Evolutionary conservation across 2,113 vertebrate species (phyloP).

Genomic region (Oxygymnocypris stewartii): DNA sequence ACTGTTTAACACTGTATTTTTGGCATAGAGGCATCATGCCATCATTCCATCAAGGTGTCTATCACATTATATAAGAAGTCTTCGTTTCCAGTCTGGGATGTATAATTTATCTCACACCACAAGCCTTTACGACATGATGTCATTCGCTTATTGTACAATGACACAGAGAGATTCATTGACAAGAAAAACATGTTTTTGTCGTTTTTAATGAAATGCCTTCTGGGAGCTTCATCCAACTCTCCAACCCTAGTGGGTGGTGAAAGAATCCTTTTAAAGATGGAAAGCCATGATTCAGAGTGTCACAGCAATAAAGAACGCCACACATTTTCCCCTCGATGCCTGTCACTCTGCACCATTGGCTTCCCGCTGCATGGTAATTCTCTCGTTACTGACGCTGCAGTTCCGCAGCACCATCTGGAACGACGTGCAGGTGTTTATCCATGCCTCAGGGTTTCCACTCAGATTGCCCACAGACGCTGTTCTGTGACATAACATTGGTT

Average conservation of each 20-base stretch:
- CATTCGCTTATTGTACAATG: conserved; percentile 4
- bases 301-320: conserved; percentile 19
- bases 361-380: not conserved
- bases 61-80: not conserved
- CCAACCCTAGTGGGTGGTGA: conserved; percentile 2
- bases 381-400: not conserved
- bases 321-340: not conserved
- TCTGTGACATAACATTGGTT: conserved; percentile 18
- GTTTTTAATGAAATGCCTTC: not conserved
- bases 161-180: not conserved
- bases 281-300: conserved; percentile 5
- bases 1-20: not conserved
- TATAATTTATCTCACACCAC: not conserved
- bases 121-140: conserved; percentile 7
- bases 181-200: conserved; percentile 19
- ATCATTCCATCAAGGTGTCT: not conserved
- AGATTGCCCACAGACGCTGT: conserved; percentile 27
- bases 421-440: conserved; percentile 28
- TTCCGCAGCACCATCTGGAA: conserved; percentile 33
- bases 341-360: conserved; percentile 4
- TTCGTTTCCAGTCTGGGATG: not conserved
- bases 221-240: conserved; percentile 10
- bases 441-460: conserved; percentile 48
- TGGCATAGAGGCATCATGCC: not conserved
- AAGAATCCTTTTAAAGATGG: not conserved